Base-by-base conservation (phyloP, 2,797 vertebrate species). In the Enteromius paludinosus region DNA sequence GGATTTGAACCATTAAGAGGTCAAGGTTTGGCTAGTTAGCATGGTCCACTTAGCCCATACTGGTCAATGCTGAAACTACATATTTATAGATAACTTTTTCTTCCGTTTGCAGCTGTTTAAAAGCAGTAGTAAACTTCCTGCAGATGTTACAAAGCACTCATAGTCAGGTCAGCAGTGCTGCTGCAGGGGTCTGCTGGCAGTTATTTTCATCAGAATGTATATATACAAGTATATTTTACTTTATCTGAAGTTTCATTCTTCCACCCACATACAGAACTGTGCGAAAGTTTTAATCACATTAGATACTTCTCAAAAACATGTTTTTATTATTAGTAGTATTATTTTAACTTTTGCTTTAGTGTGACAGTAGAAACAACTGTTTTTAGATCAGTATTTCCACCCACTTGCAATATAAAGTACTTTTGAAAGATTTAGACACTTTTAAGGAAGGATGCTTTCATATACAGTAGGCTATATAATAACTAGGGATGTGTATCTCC, bases 1-100 rank as follows among this genome's bases (percentile, higher is more conserved):
- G 49, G 14, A 65, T n/a, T 54, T 30, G 49, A 69, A 30, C 43
- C 35, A 77, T 77, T 74, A 18, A 20, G 45, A 62, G 45, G 11
- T 35, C 79, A 56, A 41, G 23, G 45, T 56, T 77, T 77, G 71
- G 30, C 30, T 23, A 45, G 41, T 62, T 45, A 62, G 41, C 23
- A 20, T 62, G 9, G 10, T 61, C 56, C 15, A 30, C 23, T 28
- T 77, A 77, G 25, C 56, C 56, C 38, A 17, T 76, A 25, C 23
- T 47, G 35, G 30, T 41, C 20, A 0, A 38, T 35, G 0, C 14
- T 75, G 35, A 59, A 18, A 28, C 7, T 54, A 35, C n/a, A 74
- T 8, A 23, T 41, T 54, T 4, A 30, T 72, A 1, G 2, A 1
- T 49, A 1, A 23, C 9, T 9, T 28, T 28, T 14, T 43, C 18